These are phyloP conservation scores for Unio pictorum DNA, from an alignment of 2,888 invertebrate genomes.

Conservation along the genomic window DNA sequence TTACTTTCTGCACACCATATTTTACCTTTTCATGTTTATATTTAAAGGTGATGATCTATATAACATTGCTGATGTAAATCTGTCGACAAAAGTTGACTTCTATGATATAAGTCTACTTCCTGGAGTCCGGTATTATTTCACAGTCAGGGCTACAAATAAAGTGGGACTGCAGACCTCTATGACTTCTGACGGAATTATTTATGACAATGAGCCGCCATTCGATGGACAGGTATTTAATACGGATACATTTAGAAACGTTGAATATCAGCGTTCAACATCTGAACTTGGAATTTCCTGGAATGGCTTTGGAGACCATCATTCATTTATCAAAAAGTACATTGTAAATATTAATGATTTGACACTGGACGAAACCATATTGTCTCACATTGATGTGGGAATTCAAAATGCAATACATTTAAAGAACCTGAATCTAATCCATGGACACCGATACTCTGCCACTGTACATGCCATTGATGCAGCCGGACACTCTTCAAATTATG, in stretches of 20 bases:
- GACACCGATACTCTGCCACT: conserved; percentile 11
- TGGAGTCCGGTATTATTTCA: conserved; percentile 34
- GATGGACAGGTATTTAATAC: conserved; percentile 35
- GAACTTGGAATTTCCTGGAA: conserved; percentile 32
- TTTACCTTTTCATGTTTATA: too few relatives aligned
- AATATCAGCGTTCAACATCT: conserved; percentile 14
- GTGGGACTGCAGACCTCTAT: conserved; percentile 23
- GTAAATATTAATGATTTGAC: conserved; percentile 10
- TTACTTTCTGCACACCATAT: too few relatives aligned
- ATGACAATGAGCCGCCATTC: conserved; percentile 31
- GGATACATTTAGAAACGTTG: conserved; percentile 10
- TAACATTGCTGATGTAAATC: conserved; percentile 6
- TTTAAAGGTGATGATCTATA: conserved; percentile 21
- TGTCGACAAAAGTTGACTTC: conserved; percentile 10
- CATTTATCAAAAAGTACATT: conserved; percentile 21
- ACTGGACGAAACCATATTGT: background rate
- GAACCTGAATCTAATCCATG: conserved; percentile 6
- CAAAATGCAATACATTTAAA: conserved; percentile 4
- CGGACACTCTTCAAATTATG: conserved; percentile 17
- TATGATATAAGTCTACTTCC: conserved; percentile 10
- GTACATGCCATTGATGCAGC: conserved; percentile 31
- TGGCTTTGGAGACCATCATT: conserved; percentile 37
- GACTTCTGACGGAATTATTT: conserved; percentile 32
- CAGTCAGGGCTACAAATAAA: conserved; percentile 27
- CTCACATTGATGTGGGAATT: conserved; percentile 13